A percentile compares a stretch with the other conserved stretches of the same genome.
Evolutionary conservation across 2,888 invertebrate genomes (phyloP).

Genomic region (Nowickia ferox): DNA sequence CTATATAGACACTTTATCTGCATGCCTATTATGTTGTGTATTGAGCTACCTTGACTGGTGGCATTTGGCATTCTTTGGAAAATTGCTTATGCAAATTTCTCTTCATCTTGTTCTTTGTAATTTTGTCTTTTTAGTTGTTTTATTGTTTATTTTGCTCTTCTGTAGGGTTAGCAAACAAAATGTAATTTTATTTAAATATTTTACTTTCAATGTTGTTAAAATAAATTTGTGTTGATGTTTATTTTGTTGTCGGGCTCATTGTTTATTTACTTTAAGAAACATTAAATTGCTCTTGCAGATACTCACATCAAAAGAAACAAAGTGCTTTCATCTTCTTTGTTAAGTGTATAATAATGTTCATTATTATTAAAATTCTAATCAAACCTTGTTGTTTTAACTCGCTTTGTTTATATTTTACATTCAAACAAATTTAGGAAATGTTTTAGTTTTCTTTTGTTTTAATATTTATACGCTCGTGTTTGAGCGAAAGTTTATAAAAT

Average conservation of each 20-base stretch:
- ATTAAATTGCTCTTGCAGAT: not conserved
- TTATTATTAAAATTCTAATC: conserved; percentile 63
- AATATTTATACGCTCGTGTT: too few species aligned
- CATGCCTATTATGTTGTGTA: not conserved
- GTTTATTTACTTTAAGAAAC: conserved; percentile 3
- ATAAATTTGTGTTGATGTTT: conserved; percentile 19
- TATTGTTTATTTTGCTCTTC: conserved; percentile 23
- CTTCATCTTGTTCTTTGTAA: conserved; percentile 21
- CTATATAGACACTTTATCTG: not conserved
- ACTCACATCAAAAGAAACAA: not conserved
- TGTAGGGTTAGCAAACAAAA: conserved; percentile 56
- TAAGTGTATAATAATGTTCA: not conserved
- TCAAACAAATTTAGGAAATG: conserved; percentile 3
- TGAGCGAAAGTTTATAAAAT: too few species aligned
- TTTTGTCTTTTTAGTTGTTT: conserved; percentile 5
- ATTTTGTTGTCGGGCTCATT: not conserved
- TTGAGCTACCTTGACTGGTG: conserved; percentile 42
- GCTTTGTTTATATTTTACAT: conserved; percentile 24
- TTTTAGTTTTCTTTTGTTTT: not conserved
- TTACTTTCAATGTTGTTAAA: conserved; percentile 54
- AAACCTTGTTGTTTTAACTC: conserved; percentile 40
- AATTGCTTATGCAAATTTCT: conserved; percentile 65
- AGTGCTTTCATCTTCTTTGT: conserved; percentile 5
- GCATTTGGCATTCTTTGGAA: conserved; percentile 30
- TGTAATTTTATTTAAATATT: conserved; percentile 70